Conservation (phyloP, 2,888 invertebrate species). For the Brachyopa scutellaris region DNA sequence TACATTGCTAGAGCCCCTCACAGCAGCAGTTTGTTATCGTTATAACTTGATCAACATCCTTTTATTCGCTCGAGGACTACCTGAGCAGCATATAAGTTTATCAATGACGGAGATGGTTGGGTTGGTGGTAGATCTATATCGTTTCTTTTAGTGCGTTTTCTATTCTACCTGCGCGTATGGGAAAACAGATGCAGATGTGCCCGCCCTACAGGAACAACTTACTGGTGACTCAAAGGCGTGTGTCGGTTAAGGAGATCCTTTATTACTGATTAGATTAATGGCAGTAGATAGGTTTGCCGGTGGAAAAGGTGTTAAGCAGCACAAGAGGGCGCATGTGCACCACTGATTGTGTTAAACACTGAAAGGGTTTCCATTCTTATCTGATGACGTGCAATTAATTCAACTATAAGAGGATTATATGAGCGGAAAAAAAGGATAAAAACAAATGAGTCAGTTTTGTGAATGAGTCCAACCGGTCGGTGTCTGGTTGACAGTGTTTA, state of each 20-base stretch:
- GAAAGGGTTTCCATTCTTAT: conserved; percentile 57
- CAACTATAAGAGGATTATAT: conserved; percentile 75
- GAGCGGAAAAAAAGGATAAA: conserved; percentile 54
- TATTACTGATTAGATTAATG: conserved; percentile 66
- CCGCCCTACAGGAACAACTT: conserved; percentile 26
- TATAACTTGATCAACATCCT: conserved; percentile 68
- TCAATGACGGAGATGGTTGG: conserved; percentile 34
- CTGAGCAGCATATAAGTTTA: conserved; percentile 53
- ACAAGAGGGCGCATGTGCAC: conserved; percentile 48
- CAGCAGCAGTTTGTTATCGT: conserved; percentile 43
- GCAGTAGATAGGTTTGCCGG: conserved; percentile 34
- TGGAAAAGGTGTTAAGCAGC: conserved; percentile 66
- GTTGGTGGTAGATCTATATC: conserved; percentile 13
- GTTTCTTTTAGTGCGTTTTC: background rate
- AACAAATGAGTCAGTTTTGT: conserved; percentile 61
- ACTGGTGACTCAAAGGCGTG: conserved; percentile 65
- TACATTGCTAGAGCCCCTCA: conserved; percentile 18
- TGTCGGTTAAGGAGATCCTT: conserved; percentile 51
- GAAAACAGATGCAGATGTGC: conserved; percentile 35
- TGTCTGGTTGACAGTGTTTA: conserved; percentile 5
- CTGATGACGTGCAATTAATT: conserved; percentile 77
- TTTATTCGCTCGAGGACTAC: conserved; percentile 29
- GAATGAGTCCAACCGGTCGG: conserved; percentile 15
- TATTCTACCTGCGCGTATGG: conserved; percentile 50
- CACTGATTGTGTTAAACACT: conserved; percentile 51